phyloP scores from a whole-genome alignment of 92 coral and sea anemone genomes.

The Parazoanthus swiftii region DNA sequence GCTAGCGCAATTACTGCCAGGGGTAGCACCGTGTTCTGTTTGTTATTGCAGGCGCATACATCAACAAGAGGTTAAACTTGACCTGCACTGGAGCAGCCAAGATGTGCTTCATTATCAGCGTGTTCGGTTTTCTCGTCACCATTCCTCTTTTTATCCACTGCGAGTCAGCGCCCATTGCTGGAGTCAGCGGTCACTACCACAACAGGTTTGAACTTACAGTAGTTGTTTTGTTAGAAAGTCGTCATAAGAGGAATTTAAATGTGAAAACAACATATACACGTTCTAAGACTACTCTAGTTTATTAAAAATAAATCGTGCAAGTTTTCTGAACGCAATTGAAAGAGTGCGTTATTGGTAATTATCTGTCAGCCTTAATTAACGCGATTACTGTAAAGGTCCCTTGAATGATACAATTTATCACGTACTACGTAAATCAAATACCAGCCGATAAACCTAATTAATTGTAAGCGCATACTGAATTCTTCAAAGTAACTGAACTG shows the following conservation, averaged over 20 bases:
- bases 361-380: background rate
- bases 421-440: too few species aligned
- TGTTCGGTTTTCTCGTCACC: conserved; percentile 41
- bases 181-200: conserved; percentile 20
- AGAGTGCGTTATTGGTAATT: too few species aligned
- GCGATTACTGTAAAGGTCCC: background rate
- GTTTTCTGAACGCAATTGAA: background rate
- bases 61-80: conserved; percentile 16
- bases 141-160: conserved; percentile 35
- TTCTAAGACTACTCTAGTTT: background rate
- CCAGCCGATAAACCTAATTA: too few species aligned
- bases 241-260: background rate
- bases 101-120: conserved; percentile 42
- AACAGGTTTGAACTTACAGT: conserved; percentile 28
- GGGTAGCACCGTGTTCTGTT: too few species aligned
- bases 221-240: background rate
- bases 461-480: background rate
- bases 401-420: too few species aligned
- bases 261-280: background rate
- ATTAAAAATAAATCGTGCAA: too few species aligned
- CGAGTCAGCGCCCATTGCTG: conserved; percentile 32
- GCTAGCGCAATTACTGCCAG: too few species aligned
- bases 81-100: conserved; percentile 40
- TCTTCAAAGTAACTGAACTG: too few species aligned
- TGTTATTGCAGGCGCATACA: too few species aligned